Conservation (phyloP, 2,113 vertebrate species). For the Oncorhynchus mykiss region DNA sequence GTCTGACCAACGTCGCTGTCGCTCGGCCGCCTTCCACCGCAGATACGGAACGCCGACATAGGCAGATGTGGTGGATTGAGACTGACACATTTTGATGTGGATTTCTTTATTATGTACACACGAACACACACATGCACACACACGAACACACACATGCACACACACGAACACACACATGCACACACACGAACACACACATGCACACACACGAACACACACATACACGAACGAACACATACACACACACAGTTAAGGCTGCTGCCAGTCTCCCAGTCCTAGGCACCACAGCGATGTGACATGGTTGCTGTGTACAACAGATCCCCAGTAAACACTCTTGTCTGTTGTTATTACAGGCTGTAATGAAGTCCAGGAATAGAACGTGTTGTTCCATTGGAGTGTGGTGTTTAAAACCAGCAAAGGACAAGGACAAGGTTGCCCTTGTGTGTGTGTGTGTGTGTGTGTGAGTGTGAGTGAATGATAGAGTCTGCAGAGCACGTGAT, state of each 20-base stretch:
- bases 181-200: not conserved
- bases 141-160: not conserved
- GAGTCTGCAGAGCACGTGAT: not conserved
- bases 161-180: not conserved
- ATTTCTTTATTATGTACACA: too few relatives aligned
- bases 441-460: not conserved
- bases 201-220: slow-evolving; percentile 1
- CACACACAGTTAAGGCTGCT: not conserved
- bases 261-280: not conserved
- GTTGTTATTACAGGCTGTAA: not conserved
- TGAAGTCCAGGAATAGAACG: not conserved
- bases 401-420: not conserved
- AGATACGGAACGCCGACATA: too few relatives aligned
- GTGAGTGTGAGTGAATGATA: not conserved
- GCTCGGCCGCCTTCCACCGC: too few relatives aligned
- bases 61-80: too few relatives aligned
- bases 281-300: not conserved
- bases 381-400: not conserved
- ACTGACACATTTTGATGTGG: too few relatives aligned
- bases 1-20: too few relatives aligned
- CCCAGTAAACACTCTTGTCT: not conserved
- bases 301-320: not conserved
- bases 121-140: not conserved
- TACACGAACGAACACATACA: not conserved
- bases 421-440: not conserved